Conservation (phyloP, 2,113 vertebrate species). For the Donacobius atricapilla region DNA sequence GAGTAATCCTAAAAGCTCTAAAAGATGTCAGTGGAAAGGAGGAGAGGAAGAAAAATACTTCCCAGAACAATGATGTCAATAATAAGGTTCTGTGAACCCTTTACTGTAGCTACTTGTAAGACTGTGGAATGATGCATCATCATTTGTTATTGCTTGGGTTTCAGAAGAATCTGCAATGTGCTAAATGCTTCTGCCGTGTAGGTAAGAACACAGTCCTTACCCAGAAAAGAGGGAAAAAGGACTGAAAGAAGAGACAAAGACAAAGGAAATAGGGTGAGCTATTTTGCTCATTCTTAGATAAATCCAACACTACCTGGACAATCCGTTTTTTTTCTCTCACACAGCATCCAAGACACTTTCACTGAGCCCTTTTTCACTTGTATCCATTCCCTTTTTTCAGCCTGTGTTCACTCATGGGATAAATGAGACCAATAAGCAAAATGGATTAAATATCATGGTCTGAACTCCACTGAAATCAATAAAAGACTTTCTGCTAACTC, state of each 20-base stretch:
- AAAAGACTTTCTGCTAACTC: conserved; percentile 5
- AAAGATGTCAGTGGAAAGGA: too few species aligned
- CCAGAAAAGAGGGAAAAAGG: background rate
- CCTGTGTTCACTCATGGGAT: background rate
- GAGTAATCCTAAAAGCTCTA: background rate
- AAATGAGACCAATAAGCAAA: conserved; percentile 34
- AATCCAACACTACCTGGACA: background rate
- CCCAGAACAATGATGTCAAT: background rate
- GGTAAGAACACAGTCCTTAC: background rate
- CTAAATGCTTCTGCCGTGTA: background rate
- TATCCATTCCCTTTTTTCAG: background rate
- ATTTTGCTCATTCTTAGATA: background rate
- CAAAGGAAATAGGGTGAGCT: background rate
- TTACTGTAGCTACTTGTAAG: background rate
- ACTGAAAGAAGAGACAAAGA: background rate
- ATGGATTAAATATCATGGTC: conserved; percentile 32
- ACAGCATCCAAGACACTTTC: background rate
- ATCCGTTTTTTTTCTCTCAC: background rate
- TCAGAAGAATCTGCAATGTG: background rate
- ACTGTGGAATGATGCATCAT: background rate
- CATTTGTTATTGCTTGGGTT: background rate
- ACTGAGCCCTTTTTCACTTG: background rate
- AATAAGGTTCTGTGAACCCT: background rate
- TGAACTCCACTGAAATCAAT: conserved; percentile 22
- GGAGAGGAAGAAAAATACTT: too few species aligned